Conservation (phyloP, 2,888 invertebrate species). For the Agonopterix subpropinquella region DNA sequence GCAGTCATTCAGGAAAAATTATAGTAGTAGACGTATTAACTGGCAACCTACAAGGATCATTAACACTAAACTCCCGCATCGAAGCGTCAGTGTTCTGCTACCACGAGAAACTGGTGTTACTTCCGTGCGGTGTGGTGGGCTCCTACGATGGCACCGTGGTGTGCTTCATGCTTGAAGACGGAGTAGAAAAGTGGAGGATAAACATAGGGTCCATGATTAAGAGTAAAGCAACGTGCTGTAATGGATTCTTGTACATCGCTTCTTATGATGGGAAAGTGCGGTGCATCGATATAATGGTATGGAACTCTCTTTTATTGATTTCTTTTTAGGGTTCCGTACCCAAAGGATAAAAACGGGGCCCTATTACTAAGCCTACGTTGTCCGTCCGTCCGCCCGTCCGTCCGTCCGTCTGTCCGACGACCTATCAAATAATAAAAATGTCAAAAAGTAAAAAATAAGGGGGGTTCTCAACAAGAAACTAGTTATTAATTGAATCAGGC, state of each 20-base stretch:
- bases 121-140: constrained; percentile 79
- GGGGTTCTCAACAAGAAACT: no score
- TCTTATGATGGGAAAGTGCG: constrained; percentile 83
- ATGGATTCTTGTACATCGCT: constrained; percentile 76
- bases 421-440: no score
- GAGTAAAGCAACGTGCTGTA: constrained; percentile 60
- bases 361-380: no score
- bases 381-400: no score
- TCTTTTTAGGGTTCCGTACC: no score
- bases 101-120: constrained; percentile 19
- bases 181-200: constrained; percentile 77
- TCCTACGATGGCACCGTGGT: constrained; percentile 86
- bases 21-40: constrained; percentile 72
- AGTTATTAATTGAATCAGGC: no score
- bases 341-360: no score
- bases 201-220: constrained; percentile 79
- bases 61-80: constrained; percentile 80
- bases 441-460: no score
- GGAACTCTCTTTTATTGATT: constrained; percentile 5
- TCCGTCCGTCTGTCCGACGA: no score
- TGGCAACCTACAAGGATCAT: constrained; percentile 64
- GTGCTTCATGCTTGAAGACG: constrained; percentile 73
- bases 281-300: constrained; percentile 73
- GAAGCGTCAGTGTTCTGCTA: constrained; percentile 79
- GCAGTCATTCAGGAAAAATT: constrained; percentile 82